Conservation (phyloP, 2,888 invertebrate genomes). For the Epiblema foenella region DNA sequence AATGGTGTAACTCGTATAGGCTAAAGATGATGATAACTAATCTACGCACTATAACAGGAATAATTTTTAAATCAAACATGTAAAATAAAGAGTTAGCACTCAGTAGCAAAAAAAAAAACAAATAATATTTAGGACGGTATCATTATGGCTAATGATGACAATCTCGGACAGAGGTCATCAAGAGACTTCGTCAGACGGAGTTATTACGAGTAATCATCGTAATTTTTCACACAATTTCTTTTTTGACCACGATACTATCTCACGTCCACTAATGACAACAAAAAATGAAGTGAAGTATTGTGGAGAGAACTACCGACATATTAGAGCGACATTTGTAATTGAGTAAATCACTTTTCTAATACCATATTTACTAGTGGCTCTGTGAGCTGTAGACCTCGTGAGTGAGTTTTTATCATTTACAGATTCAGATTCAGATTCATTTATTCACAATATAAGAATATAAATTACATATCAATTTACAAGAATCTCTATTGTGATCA, state of each 20-base stretch:
- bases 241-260: constrained; percentile 74
- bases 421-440: too few relatives aligned
- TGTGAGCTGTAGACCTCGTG: too few relatives aligned
- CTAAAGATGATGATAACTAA: too few relatives aligned
- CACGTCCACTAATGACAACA: constrained; percentile 81
- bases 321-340: neutral
- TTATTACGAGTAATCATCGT: constrained; percentile 83
- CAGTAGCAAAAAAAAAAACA: constrained; percentile 70
- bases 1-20: too few relatives aligned
- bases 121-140: constrained; percentile 76
- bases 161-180: constrained; percentile 76
- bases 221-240: constrained; percentile 85
- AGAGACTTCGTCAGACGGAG: constrained; percentile 69
- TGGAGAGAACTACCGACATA: constrained; percentile 11
- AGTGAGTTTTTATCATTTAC: too few relatives aligned
- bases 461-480: too few relatives aligned
- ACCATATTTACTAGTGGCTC: neutral
- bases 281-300: constrained; percentile 70
- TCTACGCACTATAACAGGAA: neutral
- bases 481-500: too few relatives aligned
- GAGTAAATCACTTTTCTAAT: neutral
- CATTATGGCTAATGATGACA: constrained; percentile 81
- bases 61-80: constrained; percentile 28
- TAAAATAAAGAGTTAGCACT: constrained; percentile 46
- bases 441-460: too few relatives aligned